Base-by-base conservation (phyloP, 2,888 invertebrate species). In the Epinotia brunnichana region DNA sequence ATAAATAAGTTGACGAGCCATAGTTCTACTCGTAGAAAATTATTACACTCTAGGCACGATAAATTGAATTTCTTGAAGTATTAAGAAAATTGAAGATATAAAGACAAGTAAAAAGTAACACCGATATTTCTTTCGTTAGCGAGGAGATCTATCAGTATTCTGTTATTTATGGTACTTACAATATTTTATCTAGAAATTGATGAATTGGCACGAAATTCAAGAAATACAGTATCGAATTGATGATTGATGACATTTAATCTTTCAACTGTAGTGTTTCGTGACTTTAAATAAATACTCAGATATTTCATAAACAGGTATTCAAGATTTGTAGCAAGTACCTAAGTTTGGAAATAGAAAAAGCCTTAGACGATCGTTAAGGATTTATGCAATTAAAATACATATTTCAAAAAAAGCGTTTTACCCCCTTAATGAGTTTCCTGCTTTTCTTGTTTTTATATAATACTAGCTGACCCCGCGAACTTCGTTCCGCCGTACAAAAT, bases 161-260 rank as follows among this genome's bases (percentile, higher is more conserved):
- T 24, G 24, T 56, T 56, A 56, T 56, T 56, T 7, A 56, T 57
- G 29, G 57, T 29, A 21, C n/a, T 29, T 29, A 21, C 15, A 57
- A 21, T 29, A 15, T 29, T 29, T 57, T 57, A 57, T 57, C n/a
- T 29, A 29, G 15, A n/a, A 29, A 29, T n/a, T 57, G 57, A 57
- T 29, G 29, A 57, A 57, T 29, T 1, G n/a, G 13, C 2, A n/a
- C 7, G 21, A 57, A 24, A 53, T 48, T 51, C 48, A 60, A 24
- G 29, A 29, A 29, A 11, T 48, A 48, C 48, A n/a, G 1, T 48
- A 48, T n/a, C n/a, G 2, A 48, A 48, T 48, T 48, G 48, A 48
- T 48, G 2, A 48, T 48, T 48, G 48, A 48, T 48, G 2, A n/a
- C 5, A 15, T 3, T 48, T 5, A n/a, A 48, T 48, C 15, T 48